Conservation (phyloP, 35 echinoderm and acorn worm genomes). For the Ophiothrix spiculata region DNA sequence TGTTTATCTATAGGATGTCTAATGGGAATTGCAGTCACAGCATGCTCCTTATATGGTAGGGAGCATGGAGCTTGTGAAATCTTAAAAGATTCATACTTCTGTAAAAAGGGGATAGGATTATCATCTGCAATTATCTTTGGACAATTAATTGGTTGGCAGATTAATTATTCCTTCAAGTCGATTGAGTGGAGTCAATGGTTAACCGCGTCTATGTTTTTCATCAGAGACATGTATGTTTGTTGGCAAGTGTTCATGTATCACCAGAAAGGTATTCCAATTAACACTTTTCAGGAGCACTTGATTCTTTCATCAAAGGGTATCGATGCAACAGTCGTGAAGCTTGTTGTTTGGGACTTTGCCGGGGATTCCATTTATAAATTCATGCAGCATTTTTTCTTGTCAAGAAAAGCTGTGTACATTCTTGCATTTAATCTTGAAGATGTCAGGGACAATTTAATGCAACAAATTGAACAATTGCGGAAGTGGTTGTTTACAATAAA, state of each 20-base stretch:
- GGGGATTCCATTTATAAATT: slow-evolving; percentile 15
- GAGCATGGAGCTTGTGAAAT: background rate
- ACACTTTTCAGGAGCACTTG: background rate
- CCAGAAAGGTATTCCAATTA: slow-evolving; percentile 11
- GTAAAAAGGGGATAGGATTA: slow-evolving; percentile 22
- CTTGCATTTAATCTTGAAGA: slow-evolving; percentile 18
- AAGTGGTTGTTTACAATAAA: slow-evolving; percentile 25
- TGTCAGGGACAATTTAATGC: background rate
- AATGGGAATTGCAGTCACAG: background rate
- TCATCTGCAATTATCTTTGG: slow-evolving; percentile 1
- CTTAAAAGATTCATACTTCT: background rate
- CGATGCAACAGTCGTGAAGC: slow-evolving; percentile 9
- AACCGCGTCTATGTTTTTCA: background rate
- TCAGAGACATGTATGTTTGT: background rate
- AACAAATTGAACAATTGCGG: slow-evolving; percentile 7
- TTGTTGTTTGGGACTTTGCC: slow-evolving; percentile 31
- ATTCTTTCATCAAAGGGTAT: background rate
- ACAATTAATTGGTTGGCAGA: slow-evolving; percentile 9
- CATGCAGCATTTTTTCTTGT: slow-evolving; percentile 23
- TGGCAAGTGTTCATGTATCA: background rate
- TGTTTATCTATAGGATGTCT: background rate
- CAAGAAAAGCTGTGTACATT: slow-evolving; percentile 19
- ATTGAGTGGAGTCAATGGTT: background rate
- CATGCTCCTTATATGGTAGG: background rate
- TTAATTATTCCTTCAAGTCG: background rate